A percentile compares a stretch with the other conserved stretches of the same genome.
Conservation (phyloP, 92 coral and sea anemone species). For the Zoanthus sansibaricus region DNA sequence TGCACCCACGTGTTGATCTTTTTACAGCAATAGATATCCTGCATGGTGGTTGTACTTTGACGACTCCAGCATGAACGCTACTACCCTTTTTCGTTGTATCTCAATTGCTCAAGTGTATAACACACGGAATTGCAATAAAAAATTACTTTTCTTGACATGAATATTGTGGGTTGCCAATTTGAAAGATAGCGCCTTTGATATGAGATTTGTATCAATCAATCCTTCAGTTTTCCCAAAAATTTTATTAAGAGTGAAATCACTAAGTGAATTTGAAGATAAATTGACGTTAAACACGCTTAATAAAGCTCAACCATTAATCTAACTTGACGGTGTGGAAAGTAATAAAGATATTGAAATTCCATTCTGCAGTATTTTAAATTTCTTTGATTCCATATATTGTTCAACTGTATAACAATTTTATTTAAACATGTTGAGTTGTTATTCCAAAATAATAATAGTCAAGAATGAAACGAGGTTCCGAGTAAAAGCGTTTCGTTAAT, state of each 20-base stretch:
- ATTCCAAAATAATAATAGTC: not conserved
- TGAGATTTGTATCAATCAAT: slow-evolving; percentile 22
- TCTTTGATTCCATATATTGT: not conserved
- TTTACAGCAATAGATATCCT: slow-evolving; percentile 37
- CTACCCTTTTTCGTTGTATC: not conserved
- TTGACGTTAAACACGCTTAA: not conserved
- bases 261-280: slow-evolving; percentile 8
- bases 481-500: not conserved
- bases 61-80: too few relatives aligned
- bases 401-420: not conserved
- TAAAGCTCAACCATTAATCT: not conserved
- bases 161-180: slow-evolving; percentile 7
- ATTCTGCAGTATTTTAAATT: not conserved
- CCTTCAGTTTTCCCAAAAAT: slow-evolving; percentile 19
- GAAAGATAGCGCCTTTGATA: slow-evolving; percentile 21
- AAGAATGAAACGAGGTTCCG: not conserved
- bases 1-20: slow-evolving; percentile 37
- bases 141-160: not conserved
- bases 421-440: not conserved
- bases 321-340: not conserved
- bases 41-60: not conserved
- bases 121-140: not conserved
- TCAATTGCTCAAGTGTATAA: not conserved
- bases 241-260: slow-evolving; percentile 27
- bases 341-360: not conserved